Conservation (phyloP, 2,888 invertebrate genomes). For the Microctonus brassicae region DNA sequence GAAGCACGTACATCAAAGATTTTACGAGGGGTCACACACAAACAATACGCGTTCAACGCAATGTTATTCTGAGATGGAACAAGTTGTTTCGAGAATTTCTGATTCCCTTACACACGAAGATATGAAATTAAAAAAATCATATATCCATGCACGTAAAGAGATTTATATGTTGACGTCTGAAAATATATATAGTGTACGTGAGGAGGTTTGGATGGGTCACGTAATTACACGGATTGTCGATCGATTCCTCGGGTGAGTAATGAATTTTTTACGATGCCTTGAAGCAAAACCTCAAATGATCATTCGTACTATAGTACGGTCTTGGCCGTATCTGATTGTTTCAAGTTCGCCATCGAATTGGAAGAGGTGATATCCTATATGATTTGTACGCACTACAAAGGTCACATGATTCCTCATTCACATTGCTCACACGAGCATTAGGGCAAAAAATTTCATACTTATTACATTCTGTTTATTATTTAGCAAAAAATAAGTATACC, state of each 20-base stretch:
- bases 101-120: background rate
- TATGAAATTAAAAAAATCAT: too few relatives aligned
- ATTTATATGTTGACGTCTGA: background rate
- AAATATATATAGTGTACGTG: conserved; percentile 13
- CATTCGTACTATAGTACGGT: background rate
- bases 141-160: conserved; percentile 19
- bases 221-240: conserved; percentile 65
- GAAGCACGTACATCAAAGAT: conserved; percentile 1
- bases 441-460: too few relatives aligned
- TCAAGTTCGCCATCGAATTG: conserved; percentile 20
- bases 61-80: too few relatives aligned
- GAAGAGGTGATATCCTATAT: background rate
- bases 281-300: background rate
- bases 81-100: conserved; percentile 24
- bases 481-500: background rate
- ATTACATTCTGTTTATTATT: too few relatives aligned
- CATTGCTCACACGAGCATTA: too few relatives aligned
- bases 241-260: conserved; percentile 64
- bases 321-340: conserved; percentile 54
- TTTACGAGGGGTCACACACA: background rate
- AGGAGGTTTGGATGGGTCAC: conserved; percentile 51
- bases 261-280: conserved; percentile 65
- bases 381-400: background rate
- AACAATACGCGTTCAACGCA: too few relatives aligned
- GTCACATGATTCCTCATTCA: background rate